Conservation (phyloP, 2,797 vertebrate genomes). For the Picus viridis region DNA sequence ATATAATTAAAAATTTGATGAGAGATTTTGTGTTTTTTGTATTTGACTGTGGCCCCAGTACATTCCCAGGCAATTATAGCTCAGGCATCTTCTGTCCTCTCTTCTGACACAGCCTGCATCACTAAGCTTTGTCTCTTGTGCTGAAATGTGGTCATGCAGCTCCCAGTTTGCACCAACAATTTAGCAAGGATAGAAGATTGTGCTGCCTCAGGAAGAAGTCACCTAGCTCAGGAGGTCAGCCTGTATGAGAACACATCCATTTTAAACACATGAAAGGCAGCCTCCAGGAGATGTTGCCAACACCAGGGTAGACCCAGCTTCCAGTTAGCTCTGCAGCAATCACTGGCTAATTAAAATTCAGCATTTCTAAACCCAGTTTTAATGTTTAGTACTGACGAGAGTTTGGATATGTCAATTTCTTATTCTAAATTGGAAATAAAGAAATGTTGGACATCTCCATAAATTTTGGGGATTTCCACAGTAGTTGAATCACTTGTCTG, state of each 20-base stretch:
- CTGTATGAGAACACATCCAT: background rate
- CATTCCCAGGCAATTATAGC: background rate
- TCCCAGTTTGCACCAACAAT: background rate
- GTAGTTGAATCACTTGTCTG: background rate
- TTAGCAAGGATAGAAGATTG: background rate
- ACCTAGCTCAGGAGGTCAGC: background rate
- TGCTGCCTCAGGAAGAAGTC: background rate
- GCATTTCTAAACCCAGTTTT: background rate
- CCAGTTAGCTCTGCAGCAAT: background rate
- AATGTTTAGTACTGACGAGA: background rate
- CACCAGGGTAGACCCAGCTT: background rate
- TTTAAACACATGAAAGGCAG: background rate
- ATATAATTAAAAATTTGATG: fast-evolving
- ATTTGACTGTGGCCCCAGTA: background rate
- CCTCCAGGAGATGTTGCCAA: background rate
- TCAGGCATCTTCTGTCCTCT: background rate
- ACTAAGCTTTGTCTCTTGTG: background rate
- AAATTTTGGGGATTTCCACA: background rate
- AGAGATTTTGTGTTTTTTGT: background rate
- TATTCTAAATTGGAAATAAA: background rate
- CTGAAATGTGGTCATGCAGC: background rate
- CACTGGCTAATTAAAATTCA: background rate
- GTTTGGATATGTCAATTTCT: background rate
- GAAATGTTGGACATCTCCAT: background rate
- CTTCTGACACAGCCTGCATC: background rate